Evolutionary conservation across 2,797 vertebrate genomes (phyloP).

Genomic region (Halcyon leucocephala): DNA sequence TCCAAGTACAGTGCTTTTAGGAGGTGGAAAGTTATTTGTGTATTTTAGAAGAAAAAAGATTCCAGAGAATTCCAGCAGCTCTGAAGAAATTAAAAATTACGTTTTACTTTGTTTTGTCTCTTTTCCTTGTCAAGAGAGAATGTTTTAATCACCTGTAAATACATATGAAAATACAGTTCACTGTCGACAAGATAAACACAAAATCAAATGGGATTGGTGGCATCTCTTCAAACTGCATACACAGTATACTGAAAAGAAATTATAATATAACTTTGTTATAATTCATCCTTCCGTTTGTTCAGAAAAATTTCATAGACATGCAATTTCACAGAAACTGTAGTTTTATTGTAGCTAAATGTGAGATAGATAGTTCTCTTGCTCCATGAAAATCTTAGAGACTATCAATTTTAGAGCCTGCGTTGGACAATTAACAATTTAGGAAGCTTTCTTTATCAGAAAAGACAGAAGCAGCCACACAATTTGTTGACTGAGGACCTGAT

Average conservation of each 20-base stretch:
- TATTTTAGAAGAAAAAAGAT: neutral
- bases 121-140: neutral
- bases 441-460: neutral
- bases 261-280: accelerated
- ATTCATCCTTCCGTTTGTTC: neutral
- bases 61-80: neutral
- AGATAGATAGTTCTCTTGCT: neutral
- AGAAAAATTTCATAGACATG: neutral
- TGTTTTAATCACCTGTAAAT: neutral
- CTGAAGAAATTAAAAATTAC: neutral
- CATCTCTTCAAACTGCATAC: neutral
- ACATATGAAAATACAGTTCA: neutral
- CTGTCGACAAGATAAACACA: neutral
- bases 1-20: neutral
- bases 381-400: neutral
- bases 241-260: neutral
- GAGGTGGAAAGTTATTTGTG: neutral
- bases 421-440: neutral
- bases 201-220: neutral
- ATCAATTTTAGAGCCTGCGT: neutral
- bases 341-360: neutral
- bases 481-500: neutral
- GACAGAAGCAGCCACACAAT: neutral
- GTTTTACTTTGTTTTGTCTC: neutral
- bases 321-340: neutral